A percentile compares a stretch with the other conserved stretches of the same genome.
Conservation (phyloP, 2,113 vertebrate species). For the Haemorhous mexicanus region DNA sequence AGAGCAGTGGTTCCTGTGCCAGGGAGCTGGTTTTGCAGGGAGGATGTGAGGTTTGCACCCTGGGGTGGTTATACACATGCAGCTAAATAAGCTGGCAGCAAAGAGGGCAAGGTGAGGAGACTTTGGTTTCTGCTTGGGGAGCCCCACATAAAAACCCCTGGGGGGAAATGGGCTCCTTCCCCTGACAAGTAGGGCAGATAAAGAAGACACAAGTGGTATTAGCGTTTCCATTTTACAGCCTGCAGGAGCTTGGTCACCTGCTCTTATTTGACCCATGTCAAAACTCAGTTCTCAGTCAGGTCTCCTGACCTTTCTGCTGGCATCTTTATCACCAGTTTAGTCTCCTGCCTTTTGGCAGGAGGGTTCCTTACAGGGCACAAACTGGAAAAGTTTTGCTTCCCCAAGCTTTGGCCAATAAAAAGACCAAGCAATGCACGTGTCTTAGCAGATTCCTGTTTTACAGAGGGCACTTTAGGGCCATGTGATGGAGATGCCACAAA, state of each 20-base stretch:
- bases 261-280: neutral
- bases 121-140: neutral
- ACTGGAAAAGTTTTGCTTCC: neutral
- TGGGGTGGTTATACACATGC: neutral
- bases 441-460: neutral
- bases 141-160: neutral
- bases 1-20: neutral
- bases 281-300: neutral
- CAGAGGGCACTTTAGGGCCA: neutral
- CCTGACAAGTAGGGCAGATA: neutral
- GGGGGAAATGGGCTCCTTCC: neutral
- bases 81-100: neutral
- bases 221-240: neutral
- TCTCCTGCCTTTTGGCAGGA: neutral
- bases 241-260: neutral
- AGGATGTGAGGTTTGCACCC: neutral
- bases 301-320: neutral
- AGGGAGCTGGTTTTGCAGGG: neutral
- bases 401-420: neutral
- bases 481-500: neutral
- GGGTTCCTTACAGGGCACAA: neutral
- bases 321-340: neutral
- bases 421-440: neutral
- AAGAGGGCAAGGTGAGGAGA: neutral
- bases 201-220: neutral